Evolutionary conservation across 2,113 vertebrate genomes (phyloP).

Genomic region (Gavialis gangeticus): DNA sequence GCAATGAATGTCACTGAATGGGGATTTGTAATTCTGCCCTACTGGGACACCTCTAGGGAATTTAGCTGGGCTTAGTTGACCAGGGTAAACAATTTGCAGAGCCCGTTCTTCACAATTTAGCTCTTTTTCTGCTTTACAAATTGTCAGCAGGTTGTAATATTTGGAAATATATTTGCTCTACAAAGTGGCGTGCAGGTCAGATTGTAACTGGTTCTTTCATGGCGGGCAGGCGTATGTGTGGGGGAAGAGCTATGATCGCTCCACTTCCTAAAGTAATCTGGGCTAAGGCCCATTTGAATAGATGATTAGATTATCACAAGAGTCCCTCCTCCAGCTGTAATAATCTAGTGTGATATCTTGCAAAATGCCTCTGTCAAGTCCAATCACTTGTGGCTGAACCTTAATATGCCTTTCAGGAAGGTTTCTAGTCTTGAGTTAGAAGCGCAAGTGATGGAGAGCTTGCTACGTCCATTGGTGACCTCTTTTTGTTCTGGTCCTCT

Average conservation of each 20-base stretch:
- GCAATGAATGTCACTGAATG: conserved; percentile 67
- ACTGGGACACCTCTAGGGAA: conserved; percentile 65
- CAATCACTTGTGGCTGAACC: neutral
- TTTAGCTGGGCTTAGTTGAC: conserved; percentile 58
- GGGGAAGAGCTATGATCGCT: neutral
- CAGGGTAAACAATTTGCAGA: conserved; percentile 2
- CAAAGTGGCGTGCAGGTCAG: neutral
- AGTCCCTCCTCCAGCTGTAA: too few species aligned
- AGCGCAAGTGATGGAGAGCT: neutral
- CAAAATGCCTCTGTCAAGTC: neutral
- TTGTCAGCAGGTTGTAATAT: fast-evolving
- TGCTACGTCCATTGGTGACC: neutral
- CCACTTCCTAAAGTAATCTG: neutral
- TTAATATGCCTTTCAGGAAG: neutral
- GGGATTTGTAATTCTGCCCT: conserved; percentile 65
- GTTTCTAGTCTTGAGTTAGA: neutral
- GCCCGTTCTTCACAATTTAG: neutral
- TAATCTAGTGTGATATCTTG: neutral
- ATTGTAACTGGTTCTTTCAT: fast-evolving
- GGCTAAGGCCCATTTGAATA: neutral
- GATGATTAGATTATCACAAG: neutral
- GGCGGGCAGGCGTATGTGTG: fast-evolving
- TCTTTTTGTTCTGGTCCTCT: neutral
- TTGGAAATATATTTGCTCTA: neutral
- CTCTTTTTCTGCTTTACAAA: neutral